Percentiles rank a stretch among this genome's conserved stretches.
Conservation (phyloP, 1,140 invertebrate genomes). For the Protaetia brevitarsis region DNA sequence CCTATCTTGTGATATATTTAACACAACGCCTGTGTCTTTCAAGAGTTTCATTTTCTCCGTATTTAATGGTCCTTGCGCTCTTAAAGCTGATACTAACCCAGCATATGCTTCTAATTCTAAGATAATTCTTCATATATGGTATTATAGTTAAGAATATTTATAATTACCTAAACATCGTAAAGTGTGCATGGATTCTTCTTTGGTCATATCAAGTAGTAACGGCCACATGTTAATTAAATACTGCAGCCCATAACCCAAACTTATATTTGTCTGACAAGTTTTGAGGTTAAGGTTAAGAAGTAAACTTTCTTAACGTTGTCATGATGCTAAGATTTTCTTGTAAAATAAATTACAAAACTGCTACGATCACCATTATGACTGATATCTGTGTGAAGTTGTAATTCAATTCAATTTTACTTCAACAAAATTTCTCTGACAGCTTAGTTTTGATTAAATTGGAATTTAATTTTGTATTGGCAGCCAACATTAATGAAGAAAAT, state of each 20-base stretch:
- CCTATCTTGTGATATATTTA: constrained; percentile 85
- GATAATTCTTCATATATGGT: constrained; percentile 24
- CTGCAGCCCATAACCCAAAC: not conserved
- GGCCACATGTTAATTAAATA: constrained; percentile 61
- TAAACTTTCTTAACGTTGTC: not conserved
- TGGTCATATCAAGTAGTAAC: constrained; percentile 68
- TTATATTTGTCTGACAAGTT: not conserved
- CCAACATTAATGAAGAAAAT: no score
- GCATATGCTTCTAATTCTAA: constrained; percentile 90
- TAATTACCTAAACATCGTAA: constrained; percentile 76
- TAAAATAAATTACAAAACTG: not conserved
- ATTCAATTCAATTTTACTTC: no score
- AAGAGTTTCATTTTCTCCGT: constrained; percentile 80
- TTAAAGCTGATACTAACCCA: constrained; percentile 80
- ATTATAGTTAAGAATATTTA: constrained; percentile 24
- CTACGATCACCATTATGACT: not conserved
- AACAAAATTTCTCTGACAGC: no score
- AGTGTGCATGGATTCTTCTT: constrained; percentile 81
- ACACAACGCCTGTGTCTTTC: constrained; percentile 72
- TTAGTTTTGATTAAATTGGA: no score
- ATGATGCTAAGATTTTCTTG: not conserved
- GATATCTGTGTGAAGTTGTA: no score
- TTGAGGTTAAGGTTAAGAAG: not conserved
- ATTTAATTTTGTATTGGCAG: no score
- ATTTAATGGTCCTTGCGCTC: constrained; percentile 85